Evolutionary conservation across 1,140 invertebrate genomes (phyloP).

Genomic region (Drosophila sturtevanti): DNA sequence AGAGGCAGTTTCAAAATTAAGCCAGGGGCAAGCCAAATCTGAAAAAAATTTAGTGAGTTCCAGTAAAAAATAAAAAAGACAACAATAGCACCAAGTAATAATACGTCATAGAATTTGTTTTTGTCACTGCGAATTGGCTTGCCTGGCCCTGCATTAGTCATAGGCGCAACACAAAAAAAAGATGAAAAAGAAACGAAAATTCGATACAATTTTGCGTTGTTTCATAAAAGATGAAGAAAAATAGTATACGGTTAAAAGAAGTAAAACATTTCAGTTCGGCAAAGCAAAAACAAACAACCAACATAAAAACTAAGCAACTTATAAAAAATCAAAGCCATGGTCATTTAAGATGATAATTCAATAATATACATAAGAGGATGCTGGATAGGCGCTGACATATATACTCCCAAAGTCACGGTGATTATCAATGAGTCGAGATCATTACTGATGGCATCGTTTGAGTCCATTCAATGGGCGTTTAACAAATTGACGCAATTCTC

Average conservation of each 20-base stretch:
- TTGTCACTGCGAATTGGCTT: not conserved
- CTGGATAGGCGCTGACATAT: not conserved
- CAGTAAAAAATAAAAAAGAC: not conserved
- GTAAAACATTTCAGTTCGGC: not conserved
- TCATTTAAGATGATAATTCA: not conserved
- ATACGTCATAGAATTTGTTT: slow-evolving; percentile 18
- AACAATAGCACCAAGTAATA: not conserved
- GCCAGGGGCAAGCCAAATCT: not conserved
- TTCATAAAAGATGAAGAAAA: not conserved
- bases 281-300: not conserved
- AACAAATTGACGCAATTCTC: not conserved
- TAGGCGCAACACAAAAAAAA: not conserved
- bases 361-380: not conserved
- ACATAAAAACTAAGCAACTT: too few species aligned
- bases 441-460: too few species aligned
- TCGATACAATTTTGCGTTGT: not conserved
- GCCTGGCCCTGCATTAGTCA: slow-evolving; percentile 1
- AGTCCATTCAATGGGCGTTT: not conserved
- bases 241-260: not conserved
- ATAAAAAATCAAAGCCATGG: not conserved
- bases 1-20: not conserved
- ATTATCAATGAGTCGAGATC: not conserved
- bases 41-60: not conserved
- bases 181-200: not conserved
- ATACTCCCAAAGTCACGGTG: not conserved